Percentiles rank a stretch among this genome's conserved stretches.
Evolutionary conservation across 2,797 vertebrate genomes (phyloP).

Genomic region (Alcedo atthis): DNA sequence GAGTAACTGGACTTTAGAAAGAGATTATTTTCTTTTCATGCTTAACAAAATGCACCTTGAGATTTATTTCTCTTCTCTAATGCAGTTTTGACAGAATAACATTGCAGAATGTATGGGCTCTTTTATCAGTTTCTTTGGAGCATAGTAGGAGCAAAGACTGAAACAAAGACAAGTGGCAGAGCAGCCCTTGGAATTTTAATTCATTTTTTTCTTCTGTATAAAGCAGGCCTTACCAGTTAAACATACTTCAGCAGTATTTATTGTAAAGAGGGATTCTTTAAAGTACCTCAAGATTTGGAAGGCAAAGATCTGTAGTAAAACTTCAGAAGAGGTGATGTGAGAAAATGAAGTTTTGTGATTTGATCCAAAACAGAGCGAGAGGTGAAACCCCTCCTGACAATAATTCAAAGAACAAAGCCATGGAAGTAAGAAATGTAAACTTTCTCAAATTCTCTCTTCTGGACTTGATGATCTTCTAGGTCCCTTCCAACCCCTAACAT

Average conservation of each 20-base stretch:
- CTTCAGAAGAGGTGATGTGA: neutral
- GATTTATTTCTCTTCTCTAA: constrained; percentile 34
- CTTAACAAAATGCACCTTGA: constrained; percentile 22
- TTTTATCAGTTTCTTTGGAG: constrained; percentile 23
- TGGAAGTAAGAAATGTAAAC: neutral
- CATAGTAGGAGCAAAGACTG: neutral
- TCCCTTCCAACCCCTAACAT: too few relatives aligned
- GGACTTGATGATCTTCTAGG: too few relatives aligned
- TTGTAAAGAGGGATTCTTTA: neutral
- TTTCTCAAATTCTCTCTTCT: neutral
- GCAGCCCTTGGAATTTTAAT: constrained; percentile 6
- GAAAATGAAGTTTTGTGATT: neutral
- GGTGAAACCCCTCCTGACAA: neutral
- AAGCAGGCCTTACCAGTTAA: neutral
- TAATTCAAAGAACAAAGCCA: neutral
- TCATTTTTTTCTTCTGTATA: neutral
- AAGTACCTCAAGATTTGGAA: neutral
- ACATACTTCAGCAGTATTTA: neutral
- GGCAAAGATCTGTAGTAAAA: neutral
- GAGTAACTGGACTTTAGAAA: constrained; percentile 16
- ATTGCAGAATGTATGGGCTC: neutral
- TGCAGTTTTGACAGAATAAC: constrained; percentile 8
- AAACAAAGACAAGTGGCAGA: constrained; percentile 14
- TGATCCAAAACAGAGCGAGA: neutral
- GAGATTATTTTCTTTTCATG: neutral